These are phyloP conservation scores for Sinocyclocheilus anophthalmus DNA, from an alignment of 2,113 vertebrate species.

Conservation along the genomic window DNA sequence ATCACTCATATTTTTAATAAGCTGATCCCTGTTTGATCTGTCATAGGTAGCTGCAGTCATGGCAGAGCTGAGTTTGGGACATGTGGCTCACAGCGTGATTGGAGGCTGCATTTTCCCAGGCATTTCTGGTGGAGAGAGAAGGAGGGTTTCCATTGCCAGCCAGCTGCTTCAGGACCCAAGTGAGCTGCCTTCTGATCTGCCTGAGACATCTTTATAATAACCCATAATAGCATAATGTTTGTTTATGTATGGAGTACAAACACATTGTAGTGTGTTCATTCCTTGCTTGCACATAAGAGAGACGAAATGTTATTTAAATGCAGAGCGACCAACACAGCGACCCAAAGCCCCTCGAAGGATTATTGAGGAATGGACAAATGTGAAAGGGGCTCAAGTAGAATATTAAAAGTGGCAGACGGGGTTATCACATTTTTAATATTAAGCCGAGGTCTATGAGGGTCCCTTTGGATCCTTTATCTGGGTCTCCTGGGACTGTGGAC, in stretches of 20 bases:
- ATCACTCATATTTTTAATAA: not conserved
- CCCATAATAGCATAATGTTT: not conserved
- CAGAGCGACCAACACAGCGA: not conserved
- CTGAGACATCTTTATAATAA: not conserved
- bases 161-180: slow-evolving; percentile 94
- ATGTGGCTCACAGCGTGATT: slow-evolving; percentile 86
- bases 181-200: slow-evolving; percentile 63
- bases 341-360: slow-evolving; percentile 25
- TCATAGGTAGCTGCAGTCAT: slow-evolving; percentile 85
- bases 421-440: slow-evolving; percentile 70
- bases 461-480: slow-evolving; percentile 69
- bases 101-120: slow-evolving; percentile 82
- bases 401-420: slow-evolving; percentile 59
- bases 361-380: slow-evolving; percentile 12
- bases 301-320: slow-evolving; percentile 23
- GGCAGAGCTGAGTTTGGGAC: slow-evolving; percentile 86
- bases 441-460: slow-evolving; percentile 50
- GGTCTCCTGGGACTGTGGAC: slow-evolving; percentile 66
- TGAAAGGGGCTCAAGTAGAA: slow-evolving; percentile 55
- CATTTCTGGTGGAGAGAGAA: slow-evolving; percentile 89
- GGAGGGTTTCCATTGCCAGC: slow-evolving; percentile 90
- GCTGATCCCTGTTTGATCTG: slow-evolving; percentile 43
- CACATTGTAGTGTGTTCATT: not conserved
- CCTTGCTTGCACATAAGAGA: not conserved
- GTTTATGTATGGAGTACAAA: not conserved